Base-by-base conservation (phyloP, 2,113 vertebrate species). In the Gymnocephalus cernua region DNA sequence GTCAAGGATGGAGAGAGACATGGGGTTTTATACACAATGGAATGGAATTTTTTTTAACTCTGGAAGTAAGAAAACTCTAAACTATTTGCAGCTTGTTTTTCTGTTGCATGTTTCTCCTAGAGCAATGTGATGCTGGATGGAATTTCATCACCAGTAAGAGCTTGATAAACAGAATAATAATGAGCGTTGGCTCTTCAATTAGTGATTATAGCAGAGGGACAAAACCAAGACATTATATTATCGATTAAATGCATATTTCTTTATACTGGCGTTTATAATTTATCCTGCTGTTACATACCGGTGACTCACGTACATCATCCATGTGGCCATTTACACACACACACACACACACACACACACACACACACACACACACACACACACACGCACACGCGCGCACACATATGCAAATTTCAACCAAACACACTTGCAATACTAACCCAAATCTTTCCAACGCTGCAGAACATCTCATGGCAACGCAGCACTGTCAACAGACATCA, bases 401-500 rank as follows among this genome's bases (percentile, higher is more conserved):
- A 58, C 61, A 70, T 18, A 82, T 73, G 32, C 25, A 70, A 61
- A 70, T 71, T n/a, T 57, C 25, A 45, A 23, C 35, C 19, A 16
- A 51, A 51, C 57, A n/a, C 63, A 21, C 12, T 18, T 15, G 21
- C 32, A 70, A 63, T 72, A 75, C 80, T 66, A 73, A 86, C 48
- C 47, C 6, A 2, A 69, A 84, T 85, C 79, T 89, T 87, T 69
- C 54, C 51, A 4, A 9, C 73, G 38, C 2, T 47, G 63, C 74
- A 21, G 29, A 59, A 77, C 74, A 32, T 78, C 79, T 89, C 69
- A n/a, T 18, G 50, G 38, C 83, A 82, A 78, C 62, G 65, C 7
- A 80, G 61, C 65, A 25, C 74, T 6, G n/a, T 93, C 93, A 11
- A 65, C 80, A 75, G 94, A 93, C 93, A 86, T 79, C 81, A 53